phyloP scores from a whole-genome alignment of 2,888 invertebrate species.

The Platycheirus rosarum region DNA sequence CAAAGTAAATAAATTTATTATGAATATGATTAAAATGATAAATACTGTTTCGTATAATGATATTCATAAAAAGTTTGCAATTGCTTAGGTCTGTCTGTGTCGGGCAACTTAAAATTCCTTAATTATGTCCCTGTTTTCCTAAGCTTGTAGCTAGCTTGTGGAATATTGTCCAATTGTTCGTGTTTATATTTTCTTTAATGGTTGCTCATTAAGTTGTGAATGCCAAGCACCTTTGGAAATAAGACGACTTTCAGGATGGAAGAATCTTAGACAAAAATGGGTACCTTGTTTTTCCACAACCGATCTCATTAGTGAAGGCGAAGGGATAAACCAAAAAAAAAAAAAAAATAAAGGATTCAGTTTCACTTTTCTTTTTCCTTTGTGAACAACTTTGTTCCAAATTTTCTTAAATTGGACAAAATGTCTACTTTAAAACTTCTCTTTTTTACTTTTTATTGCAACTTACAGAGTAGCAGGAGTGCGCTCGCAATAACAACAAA shows the following conservation, averaged over 20 bases:
- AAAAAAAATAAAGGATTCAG: slow-evolving; percentile 18
- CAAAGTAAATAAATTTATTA: no score
- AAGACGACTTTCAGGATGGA: slow-evolving; percentile 6
- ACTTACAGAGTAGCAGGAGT: no score
- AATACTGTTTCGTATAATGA: no score
- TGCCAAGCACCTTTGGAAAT: background rate
- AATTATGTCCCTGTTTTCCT: no score
- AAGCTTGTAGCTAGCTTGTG: no score
- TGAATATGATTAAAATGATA: no score
- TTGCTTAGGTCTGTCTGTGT: no score
- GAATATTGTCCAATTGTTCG: background rate
- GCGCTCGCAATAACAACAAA: no score
- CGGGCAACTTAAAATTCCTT: no score
- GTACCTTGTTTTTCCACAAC: slow-evolving; percentile 6
- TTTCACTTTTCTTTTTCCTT: slow-evolving; percentile 2
- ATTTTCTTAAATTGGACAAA: slow-evolving; percentile 6
- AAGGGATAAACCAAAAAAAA: no score
- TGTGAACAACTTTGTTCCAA: slow-evolving; percentile 22
- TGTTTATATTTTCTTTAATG: background rate
- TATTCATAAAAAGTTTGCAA: no score
- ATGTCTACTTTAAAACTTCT: background rate
- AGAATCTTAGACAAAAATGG: slow-evolving; percentile 2
- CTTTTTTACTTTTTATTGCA: no score
- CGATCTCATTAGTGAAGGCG: slow-evolving; percentile 32
- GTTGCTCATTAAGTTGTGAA: slow-evolving; percentile 9